Evolutionary conservation across 30 jellyfish, hydroid and myxozoan genomes (phyloP).

Genomic region (Aurelia aurita complex sp. Pacific): DNA sequence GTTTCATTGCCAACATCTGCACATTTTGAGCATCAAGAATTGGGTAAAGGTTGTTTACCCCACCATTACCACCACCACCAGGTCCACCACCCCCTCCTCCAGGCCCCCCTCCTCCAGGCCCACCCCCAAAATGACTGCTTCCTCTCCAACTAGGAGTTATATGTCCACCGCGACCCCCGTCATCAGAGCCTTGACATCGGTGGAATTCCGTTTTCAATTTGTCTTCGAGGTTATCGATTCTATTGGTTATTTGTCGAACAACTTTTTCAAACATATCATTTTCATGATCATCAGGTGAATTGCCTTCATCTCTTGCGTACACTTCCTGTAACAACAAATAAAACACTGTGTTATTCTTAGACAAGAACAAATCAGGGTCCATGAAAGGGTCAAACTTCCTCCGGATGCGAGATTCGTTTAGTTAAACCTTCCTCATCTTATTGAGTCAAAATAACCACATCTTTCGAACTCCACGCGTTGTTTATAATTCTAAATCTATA

Average conservation of each 20-base stretch:
- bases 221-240: constrained; percentile 94
- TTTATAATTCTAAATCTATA: too few relatives aligned
- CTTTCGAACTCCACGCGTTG: too few relatives aligned
- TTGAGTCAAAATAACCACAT: too few relatives aligned
- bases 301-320: constrained; percentile 98
- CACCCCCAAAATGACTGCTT: constrained; percentile 48
- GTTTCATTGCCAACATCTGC: constrained; percentile 48
- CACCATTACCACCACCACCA: constrained; percentile 40
- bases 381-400: too few relatives aligned
- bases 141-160: constrained; percentile 42
- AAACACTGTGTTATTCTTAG: background rate
- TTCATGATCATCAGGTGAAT: constrained; percentile 99
- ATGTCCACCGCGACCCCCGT: constrained; percentile 37
- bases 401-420: too few relatives aligned
- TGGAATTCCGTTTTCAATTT: constrained; percentile 14
- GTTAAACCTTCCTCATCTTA: too few relatives aligned
- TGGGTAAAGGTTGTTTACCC: constrained; percentile 16
- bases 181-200: constrained; percentile 14
- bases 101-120: constrained; percentile 77
- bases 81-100: constrained; percentile 63
- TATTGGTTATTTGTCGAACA: constrained; percentile 84
- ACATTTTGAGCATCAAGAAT: constrained; percentile 63
- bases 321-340: constrained; percentile 80
- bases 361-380: background rate
- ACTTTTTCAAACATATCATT: constrained; percentile 97